Evolutionary conservation across 2,113 vertebrate genomes (phyloP).

Genomic region (Buteo buteo): DNA sequence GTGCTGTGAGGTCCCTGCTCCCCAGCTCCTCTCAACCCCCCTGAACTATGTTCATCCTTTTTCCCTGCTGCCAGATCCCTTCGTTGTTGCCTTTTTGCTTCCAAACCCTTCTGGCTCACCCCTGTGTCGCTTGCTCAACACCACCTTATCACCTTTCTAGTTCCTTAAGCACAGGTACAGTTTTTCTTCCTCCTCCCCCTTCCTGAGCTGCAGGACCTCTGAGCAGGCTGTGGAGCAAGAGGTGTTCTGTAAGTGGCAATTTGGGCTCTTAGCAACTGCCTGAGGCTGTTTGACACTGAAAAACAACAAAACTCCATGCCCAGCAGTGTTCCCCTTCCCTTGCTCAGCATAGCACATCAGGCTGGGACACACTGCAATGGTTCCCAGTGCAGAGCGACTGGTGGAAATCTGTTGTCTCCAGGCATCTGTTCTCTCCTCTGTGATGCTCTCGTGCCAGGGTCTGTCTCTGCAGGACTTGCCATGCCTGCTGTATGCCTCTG

Average conservation of each 20-base stretch:
- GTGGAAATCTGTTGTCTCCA: neutral
- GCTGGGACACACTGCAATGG: neutral
- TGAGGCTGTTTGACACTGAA: neutral
- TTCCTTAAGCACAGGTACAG: neutral
- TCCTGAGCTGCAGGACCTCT: neutral
- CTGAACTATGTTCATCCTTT: neutral
- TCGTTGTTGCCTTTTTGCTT: neutral
- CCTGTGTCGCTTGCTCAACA: neutral
- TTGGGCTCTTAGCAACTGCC: neutral
- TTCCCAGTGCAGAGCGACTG: neutral
- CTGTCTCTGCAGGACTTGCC: neutral
- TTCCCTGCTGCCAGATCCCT: accelerated
- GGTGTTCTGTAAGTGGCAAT: neutral
- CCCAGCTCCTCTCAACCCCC: neutral
- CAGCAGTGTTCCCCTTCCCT: neutral
- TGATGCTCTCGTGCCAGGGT: neutral
- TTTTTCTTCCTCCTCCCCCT: neutral
- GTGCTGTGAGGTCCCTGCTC: neutral
- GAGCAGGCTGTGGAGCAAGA: neutral
- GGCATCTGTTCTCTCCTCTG: neutral
- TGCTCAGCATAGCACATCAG: neutral
- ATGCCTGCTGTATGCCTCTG: neutral
- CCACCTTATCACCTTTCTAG: neutral
- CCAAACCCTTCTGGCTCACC: neutral
- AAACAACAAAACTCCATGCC: neutral